A percentile compares a stretch with the other conserved stretches of the same genome.
phyloP scores from a whole-genome alignment of 2,888 invertebrate genomes.

The Venusia cambrica region DNA sequence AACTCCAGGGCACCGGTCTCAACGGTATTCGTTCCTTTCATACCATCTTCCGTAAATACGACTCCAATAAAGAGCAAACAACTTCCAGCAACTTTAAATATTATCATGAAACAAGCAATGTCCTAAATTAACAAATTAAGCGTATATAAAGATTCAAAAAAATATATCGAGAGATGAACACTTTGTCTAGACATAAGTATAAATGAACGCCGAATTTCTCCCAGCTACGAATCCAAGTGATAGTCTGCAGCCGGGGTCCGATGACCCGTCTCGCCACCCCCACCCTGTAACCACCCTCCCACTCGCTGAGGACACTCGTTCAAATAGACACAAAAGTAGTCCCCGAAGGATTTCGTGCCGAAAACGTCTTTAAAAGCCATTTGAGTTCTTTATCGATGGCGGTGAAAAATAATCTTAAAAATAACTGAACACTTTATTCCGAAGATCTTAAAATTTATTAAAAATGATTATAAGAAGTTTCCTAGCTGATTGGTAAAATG shows the following conservation, averaged over 20 bases:
- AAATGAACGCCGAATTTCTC: conserved; percentile 46
- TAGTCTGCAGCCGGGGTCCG: conserved; percentile 45
- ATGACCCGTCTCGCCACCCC: conserved; percentile 61
- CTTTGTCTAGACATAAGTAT: conserved; percentile 56
- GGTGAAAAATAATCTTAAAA: conserved; percentile 1
- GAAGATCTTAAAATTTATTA: too few species aligned
- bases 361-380: conserved; percentile 14
- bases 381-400: conserved; percentile 2
- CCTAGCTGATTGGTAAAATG: too few species aligned
- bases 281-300: conserved; percentile 33
- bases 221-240: conserved; percentile 23
- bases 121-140: conserved; percentile 10
- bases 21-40: too few species aligned
- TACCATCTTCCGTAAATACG: too few species aligned
- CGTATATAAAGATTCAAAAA: conserved; percentile 7
- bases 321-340: conserved; percentile 34
- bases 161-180: conserved; percentile 20
- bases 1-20: too few species aligned
- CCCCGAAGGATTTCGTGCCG: conserved; percentile 19
- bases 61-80: neutral
- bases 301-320: conserved; percentile 31
- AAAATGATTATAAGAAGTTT: too few species aligned
- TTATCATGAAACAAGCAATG: conserved; percentile 6
- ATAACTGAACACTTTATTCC: conserved; percentile 1
- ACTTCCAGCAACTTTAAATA: conserved; percentile 2